Evolutionary conservation across 2,113 vertebrate genomes (phyloP).

Genomic region (Eolophus roseicapilla): DNA sequence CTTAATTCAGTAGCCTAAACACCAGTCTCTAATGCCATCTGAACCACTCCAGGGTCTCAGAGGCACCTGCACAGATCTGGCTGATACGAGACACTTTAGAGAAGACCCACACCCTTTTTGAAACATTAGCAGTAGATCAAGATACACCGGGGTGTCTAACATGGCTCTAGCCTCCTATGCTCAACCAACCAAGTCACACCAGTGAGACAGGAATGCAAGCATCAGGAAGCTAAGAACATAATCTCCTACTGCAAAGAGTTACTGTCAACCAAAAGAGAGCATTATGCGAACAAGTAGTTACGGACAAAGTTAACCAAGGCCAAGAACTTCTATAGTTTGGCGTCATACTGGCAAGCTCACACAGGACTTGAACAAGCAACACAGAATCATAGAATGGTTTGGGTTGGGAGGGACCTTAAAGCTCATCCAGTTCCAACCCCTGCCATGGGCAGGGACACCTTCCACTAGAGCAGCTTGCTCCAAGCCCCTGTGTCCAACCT

Average conservation of each 20-base stretch:
- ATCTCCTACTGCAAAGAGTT: not conserved
- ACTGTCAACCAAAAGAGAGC: not conserved
- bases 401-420: not conserved
- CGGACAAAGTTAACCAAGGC: not conserved
- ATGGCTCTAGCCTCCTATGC: not conserved
- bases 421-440: not conserved
- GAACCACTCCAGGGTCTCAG: not conserved
- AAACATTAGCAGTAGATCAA: not conserved
- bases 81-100: not conserved
- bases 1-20: not conserved
- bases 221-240: not conserved
- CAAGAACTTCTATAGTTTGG: not conserved
- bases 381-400: not conserved
- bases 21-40: not conserved
- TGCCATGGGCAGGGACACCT: not conserved
- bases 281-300: not conserved
- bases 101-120: not conserved
- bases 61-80: not conserved
- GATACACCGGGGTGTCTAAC: not conserved
- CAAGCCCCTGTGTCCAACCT: not conserved
- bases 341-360: not conserved
- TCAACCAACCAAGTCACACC: not conserved
- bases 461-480: rapidly evolving
- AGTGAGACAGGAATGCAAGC: not conserved
- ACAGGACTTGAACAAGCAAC: not conserved